Evolutionary conservation across 2,113 vertebrate genomes (phyloP), one percentile per base, ranked within the genome.

Genomic region (Neogobius melanostomus): DNA sequence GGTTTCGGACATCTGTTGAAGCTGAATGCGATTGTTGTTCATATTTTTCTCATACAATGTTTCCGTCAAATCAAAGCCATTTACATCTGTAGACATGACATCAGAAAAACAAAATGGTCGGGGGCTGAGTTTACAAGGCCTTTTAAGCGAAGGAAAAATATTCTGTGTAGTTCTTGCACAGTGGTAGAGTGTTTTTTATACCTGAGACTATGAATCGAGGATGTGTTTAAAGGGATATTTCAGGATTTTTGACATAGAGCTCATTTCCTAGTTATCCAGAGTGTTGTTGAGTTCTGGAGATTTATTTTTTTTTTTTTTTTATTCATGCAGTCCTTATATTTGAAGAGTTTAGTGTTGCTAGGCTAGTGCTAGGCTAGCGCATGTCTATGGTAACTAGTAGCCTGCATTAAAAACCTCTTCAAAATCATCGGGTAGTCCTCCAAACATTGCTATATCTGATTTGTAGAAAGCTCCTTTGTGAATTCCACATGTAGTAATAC

Each of bases 11-110:
- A 14, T 43, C 10, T 65, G 60, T 64, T 77, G 65, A 74, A 50
- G 74, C 69, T 76, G 73, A 52, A 51, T 12, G 69, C 1, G 4
- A 60, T 80, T 68, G 62, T 54, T 50, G 52, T 10, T 69, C 74
- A 48, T 36, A 16, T 54, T 67, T 47, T 76, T 70, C 36, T 79
- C 45, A 66, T 68, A 53, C 59, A 53, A 78, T 60, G 66, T 65
- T 43, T 71, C 66, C 48, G 68, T 82, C 63, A 72, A 75, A 76
- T 10, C 10, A 7, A 75, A 82, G 73, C 59, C 52, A 71, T 43
- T 75, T 61, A n/a, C 62, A 67, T 52, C 42, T 76, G 70, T 63
- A 76, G 69, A 80, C 74, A 79, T 85, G 77, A 82, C 62, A 72
- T 82, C 77, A 85, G 61, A 66, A 71, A 75, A 66, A 71, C 17